Base-by-base conservation (phyloP, 1,140 invertebrate genomes). In the Pseudomyrmex gracilis region DNA sequence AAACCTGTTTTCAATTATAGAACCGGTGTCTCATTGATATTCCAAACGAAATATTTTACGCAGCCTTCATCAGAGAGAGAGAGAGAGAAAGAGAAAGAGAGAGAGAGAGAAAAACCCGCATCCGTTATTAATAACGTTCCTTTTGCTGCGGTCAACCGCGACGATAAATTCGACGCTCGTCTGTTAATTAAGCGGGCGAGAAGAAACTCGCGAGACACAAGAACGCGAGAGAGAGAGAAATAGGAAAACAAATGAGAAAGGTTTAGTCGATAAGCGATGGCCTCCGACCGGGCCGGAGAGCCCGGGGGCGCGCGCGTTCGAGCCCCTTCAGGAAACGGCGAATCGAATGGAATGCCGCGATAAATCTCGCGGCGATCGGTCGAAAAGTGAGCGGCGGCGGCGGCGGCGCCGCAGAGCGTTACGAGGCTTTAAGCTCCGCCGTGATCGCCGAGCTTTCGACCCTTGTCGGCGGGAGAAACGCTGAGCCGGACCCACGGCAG, bases 201-300 rank as follows among this genome's bases (percentile, higher is more conserved):
- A 80, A 80, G 76, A 80, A 58, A 71, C 43, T 80, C 45, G 66
- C 66, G 7, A 34, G 34, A 34, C 34, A 34, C 34, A 43, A 43
- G 17, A 34, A 47, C 22, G 12, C 24, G 55, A 80, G 66, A 60
- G 66, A 80, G 55, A 80, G 66, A 60, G 66, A 80, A 80, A 34
- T 70, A 22, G 20, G 76, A 70, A 71, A 71, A 80, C 66, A 80
- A 80, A 80, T 80, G 64, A 80, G 66, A 58, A 80, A 80, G 66
- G 76, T 60, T 34, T 80, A 80, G 66, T 60, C 66, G 53, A 71
- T 60, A 80, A 67, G 20, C 51, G 76, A 80, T 80, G 15, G 76
- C 43, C 45, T 58, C n/a, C 53, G 66, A 71, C 53, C 76, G 15
- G 34, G 20, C 53, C 66, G 43, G 43, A 70, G 34, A 70, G 43